Conservation (phyloP, 2,888 invertebrate species). For the Falcaria lacertinaria region DNA sequence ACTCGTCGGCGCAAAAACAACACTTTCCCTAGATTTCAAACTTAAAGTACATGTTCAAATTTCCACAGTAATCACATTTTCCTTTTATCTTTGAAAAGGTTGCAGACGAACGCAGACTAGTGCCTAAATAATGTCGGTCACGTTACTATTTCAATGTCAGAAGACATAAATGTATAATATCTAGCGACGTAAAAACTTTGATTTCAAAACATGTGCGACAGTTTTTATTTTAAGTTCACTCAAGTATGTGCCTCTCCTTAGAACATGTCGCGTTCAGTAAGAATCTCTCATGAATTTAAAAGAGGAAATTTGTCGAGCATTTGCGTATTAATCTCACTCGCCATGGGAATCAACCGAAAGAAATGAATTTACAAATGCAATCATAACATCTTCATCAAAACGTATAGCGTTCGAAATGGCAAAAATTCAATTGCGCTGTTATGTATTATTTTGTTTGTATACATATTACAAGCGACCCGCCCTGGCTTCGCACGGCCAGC, state of each 20-base stretch:
- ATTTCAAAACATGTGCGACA: neutral
- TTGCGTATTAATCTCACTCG: conserved; percentile 2
- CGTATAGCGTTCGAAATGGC: neutral
- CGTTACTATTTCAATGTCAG: neutral
- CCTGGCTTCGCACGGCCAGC: too few relatives aligned
- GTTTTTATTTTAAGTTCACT: neutral
- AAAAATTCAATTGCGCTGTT: neutral
- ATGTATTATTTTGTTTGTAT: neutral
- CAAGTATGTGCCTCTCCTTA: neutral
- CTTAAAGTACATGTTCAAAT: too few relatives aligned
- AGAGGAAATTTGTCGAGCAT: neutral
- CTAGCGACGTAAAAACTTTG: neutral
- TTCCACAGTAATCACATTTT: too few relatives aligned
- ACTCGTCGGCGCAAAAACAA: too few relatives aligned
- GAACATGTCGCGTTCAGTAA: neutral
- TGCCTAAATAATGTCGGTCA: too few relatives aligned
- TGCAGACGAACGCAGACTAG: too few relatives aligned
- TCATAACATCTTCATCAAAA: neutral
- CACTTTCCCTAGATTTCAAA: too few relatives aligned
- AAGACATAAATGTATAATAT: neutral
- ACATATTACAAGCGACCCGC: too few relatives aligned
- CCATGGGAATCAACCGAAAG: neutral
- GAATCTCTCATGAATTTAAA: conserved; percentile 2
- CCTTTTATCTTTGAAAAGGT: too few relatives aligned
- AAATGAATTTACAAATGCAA: conserved; percentile 1